These are phyloP conservation scores for Pseudomyrmex concolor DNA, from an alignment of 1,140 invertebrate species.

Conservation along the genomic window DNA sequence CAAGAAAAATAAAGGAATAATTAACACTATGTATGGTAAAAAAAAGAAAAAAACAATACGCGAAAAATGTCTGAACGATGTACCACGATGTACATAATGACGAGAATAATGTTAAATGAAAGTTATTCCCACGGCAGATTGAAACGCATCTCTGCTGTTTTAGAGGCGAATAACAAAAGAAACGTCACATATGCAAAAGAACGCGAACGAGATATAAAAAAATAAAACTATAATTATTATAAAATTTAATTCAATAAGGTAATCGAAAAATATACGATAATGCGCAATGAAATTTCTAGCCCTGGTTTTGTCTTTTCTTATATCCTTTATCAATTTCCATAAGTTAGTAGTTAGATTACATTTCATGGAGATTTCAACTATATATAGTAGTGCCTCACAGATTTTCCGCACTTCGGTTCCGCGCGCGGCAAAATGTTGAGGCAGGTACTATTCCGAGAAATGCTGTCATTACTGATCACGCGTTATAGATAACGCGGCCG, in stretches of 20 bases:
- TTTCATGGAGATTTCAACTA: not conserved
- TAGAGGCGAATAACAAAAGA: slow-evolving; percentile 64
- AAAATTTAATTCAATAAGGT: slow-evolving; percentile 82
- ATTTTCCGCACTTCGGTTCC: no score
- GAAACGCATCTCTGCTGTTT: slow-evolving; percentile 61
- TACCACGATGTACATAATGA: slow-evolving; percentile 64
- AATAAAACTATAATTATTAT: slow-evolving; percentile 83
- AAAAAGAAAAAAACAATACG: no score
- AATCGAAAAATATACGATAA: slow-evolving; percentile 83
- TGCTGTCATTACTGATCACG: no score
- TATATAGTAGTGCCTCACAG: no score
- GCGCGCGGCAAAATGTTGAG: no score
- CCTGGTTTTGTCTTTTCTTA: not conserved
- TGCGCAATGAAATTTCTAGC: slow-evolving; percentile 70
- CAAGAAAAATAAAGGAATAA: slow-evolving; percentile 46
- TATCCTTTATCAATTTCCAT: not conserved
- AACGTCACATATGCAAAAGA: slow-evolving; percentile 71
- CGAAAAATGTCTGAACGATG: slow-evolving; percentile 61
- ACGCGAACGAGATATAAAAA: slow-evolving; percentile 72
- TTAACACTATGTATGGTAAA: slow-evolving; percentile 54
- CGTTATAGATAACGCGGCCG: no score
- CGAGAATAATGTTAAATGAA: slow-evolving; percentile 57
- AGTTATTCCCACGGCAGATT: slow-evolving; percentile 65
- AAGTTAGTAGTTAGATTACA: slow-evolving; percentile 4
- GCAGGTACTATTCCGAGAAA: no score